Percentiles rank a stretch among this genome's conserved stretches.
phyloP scores from a whole-genome alignment of 1,140 invertebrate genomes.

The Lucilia sericata region DNA sequence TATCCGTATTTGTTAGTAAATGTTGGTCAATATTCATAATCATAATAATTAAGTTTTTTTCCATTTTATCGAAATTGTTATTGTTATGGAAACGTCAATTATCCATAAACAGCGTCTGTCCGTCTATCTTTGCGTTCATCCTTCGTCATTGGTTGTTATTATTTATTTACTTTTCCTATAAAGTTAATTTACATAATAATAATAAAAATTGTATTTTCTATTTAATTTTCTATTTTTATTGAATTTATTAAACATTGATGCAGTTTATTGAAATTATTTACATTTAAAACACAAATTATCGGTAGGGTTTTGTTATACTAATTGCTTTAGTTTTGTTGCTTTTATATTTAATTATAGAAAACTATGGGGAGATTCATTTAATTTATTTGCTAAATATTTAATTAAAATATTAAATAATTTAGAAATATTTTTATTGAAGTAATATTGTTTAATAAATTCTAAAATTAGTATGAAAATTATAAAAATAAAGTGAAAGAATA shows the following conservation, averaged over 20 bases:
- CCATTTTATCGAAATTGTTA: neutral
- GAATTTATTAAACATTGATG: neutral
- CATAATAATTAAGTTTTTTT: neutral
- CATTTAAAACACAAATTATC: neutral
- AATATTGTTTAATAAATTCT: no score
- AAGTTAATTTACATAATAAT: conserved; percentile 12
- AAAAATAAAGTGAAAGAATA: no score
- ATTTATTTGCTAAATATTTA: no score
- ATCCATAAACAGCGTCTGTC: neutral
- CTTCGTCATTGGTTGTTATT: neutral
- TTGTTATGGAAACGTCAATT: conserved; percentile 9
- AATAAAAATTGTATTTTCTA: neutral
- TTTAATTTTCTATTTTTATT: neutral
- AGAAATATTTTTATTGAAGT: no score
- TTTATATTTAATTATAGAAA: neutral
- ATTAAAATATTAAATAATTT: no score
- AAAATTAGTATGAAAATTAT: no score
- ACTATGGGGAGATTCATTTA: no score
- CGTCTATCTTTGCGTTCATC: neutral
- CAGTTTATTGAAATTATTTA: neutral
- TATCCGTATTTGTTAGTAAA: neutral
- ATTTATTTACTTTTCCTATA: neutral
- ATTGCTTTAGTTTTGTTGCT: neutral
- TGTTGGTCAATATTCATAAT: neutral
- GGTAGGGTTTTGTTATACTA: neutral